Conservation (phyloP, 2,797 vertebrate species). For the Brachymystax lenok region DNA sequence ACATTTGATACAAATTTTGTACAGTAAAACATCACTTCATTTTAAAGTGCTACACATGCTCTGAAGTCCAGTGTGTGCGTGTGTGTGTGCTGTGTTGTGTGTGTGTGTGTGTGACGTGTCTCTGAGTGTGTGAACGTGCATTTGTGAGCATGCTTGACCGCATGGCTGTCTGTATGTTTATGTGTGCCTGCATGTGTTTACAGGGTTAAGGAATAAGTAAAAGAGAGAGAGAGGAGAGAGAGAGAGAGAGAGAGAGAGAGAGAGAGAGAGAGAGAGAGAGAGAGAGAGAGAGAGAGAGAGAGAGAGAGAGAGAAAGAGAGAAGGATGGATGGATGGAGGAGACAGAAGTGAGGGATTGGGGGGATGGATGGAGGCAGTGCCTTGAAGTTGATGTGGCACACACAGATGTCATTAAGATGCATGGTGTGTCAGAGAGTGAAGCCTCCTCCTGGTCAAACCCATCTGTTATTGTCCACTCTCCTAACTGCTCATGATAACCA, state of each 20-base stretch:
- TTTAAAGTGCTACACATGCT: too few relatives aligned
- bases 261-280: too few relatives aligned
- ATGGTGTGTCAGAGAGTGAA: background rate
- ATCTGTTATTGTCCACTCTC: conserved; percentile 24
- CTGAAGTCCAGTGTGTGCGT: too few relatives aligned
- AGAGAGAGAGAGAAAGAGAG: too few relatives aligned
- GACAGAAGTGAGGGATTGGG: background rate
- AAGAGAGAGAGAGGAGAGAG: background rate
- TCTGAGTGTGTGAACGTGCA: too few relatives aligned
- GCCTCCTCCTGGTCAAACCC: conserved; percentile 5
- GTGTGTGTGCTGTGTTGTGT: too few relatives aligned
- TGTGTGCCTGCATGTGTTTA: background rate
- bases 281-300: too few relatives aligned
- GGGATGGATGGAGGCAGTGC: conserved; percentile 2
- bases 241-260: too few relatives aligned
- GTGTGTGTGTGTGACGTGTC: too few relatives aligned
- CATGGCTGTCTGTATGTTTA: background rate
- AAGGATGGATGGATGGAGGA: conserved; percentile 1
- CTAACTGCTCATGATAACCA: conserved; percentile 18
- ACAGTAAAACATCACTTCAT: too few relatives aligned
- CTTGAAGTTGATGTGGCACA: conserved; percentile 9
- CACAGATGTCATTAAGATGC: conserved; percentile 17
- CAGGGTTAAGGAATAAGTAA: background rate
- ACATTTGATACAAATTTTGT: too few relatives aligned
- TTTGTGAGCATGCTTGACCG: background rate